Conservation (phyloP, 1,140 invertebrate genomes). For the Hypsibius dujardini region DNA sequence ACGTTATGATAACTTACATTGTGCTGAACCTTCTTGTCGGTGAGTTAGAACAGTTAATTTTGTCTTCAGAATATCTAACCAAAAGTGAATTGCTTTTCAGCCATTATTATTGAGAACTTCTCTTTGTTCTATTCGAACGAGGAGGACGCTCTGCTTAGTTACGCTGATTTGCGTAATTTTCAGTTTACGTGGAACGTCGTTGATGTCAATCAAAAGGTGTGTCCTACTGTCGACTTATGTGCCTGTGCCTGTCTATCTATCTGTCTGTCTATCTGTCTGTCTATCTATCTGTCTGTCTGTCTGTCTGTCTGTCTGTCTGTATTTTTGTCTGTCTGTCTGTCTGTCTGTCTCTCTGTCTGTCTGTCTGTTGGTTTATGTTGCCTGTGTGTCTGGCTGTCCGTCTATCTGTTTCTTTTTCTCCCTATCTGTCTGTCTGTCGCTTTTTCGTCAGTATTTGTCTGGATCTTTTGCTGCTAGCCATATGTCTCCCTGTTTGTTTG, state of each 20-base stretch:
- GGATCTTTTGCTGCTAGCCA: constrained; percentile 19
- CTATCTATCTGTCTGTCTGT: too few relatives aligned
- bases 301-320: too few relatives aligned
- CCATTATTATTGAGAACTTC: constrained; percentile 99
- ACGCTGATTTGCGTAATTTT: constrained; percentile 92
- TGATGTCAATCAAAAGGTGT: constrained; percentile 76
- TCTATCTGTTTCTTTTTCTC: too few relatives aligned
- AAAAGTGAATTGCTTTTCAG: constrained; percentile 39
- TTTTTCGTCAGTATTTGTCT: constrained; percentile 19
- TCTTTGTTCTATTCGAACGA: constrained; percentile 99
- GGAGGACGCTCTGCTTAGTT: constrained; percentile 85
- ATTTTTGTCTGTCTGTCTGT: too few relatives aligned
- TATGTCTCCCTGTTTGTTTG: too few relatives aligned
- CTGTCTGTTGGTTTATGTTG: too few relatives aligned
- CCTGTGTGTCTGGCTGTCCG: too few relatives aligned
- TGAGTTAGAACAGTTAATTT: constrained; percentile 36
- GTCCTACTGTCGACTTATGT: constrained; percentile 20
- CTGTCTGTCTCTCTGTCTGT: too few relatives aligned
- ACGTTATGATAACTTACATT: constrained; percentile 99
- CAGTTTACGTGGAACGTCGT: constrained; percentile 99
- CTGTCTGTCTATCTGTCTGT: too few relatives aligned
- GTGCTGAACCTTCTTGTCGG: constrained; percentile 94
- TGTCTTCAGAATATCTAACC: neutral
- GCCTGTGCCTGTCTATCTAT: too few relatives aligned
- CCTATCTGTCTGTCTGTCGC: too few relatives aligned